Evolutionary conservation across 2,797 vertebrate species (phyloP).

Genomic region (Urosaurus nigricauda): DNA sequence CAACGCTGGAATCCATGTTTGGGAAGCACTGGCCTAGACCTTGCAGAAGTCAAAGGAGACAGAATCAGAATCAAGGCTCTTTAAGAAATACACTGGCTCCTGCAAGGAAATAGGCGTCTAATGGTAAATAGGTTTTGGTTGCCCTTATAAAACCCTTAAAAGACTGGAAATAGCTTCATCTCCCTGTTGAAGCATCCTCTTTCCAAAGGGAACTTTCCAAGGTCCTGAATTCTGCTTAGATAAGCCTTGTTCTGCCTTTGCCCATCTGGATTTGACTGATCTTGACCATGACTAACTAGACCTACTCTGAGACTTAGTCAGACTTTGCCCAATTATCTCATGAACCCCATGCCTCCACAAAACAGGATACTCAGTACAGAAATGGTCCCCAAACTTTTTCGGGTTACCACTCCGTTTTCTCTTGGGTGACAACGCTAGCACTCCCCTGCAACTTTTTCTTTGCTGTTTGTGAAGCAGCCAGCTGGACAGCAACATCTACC

Average conservation of each 20-base stretch:
- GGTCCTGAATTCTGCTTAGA: not conserved
- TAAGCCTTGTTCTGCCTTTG: not conserved
- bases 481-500: too few relatives aligned
- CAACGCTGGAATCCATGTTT: too few relatives aligned
- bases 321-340: too few relatives aligned
- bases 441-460: too few relatives aligned
- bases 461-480: too few relatives aligned
- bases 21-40: not conserved
- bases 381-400: too few relatives aligned
- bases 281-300: not conserved
- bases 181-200: not conserved
- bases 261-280: not conserved
- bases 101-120: not conserved
- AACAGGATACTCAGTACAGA: too few relatives aligned
- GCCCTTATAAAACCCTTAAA: not conserved
- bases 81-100: not conserved
- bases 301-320: too few relatives aligned
- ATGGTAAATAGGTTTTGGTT: not conserved
- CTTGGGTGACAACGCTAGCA: too few relatives aligned
- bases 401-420: too few relatives aligned
- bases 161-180: not conserved
- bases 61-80: not conserved
- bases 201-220: not conserved
- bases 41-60: not conserved
- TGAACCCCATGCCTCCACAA: too few relatives aligned